These are phyloP conservation scores for Melieria picta DNA, from an alignment of 2,888 invertebrate species.

Conservation along the genomic window DNA sequence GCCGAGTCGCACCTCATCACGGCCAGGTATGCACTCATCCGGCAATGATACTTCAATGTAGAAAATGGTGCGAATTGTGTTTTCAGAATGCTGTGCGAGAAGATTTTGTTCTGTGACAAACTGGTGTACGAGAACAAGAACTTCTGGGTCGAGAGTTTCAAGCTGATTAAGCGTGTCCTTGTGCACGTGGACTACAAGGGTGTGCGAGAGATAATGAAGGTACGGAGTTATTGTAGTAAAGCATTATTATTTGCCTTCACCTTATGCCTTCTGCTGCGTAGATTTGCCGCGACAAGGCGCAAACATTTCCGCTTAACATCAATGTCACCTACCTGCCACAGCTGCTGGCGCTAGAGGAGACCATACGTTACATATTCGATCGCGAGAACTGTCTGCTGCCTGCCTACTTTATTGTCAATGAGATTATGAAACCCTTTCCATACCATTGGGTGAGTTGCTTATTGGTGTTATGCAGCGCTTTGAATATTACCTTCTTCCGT, in stretches of 20 bases:
- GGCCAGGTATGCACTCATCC: slow-evolving; percentile 71
- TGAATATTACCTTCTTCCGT: background rate
- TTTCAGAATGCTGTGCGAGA: slow-evolving; percentile 84
- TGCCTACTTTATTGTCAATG: slow-evolving; percentile 94
- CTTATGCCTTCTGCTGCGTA: slow-evolving; percentile 52
- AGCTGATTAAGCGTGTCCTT: slow-evolving; percentile 84
- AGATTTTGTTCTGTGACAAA: slow-evolving; percentile 84
- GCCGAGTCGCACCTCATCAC: slow-evolving; percentile 79
- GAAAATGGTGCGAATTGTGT: slow-evolving; percentile 1
- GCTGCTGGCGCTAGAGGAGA: slow-evolving; percentile 81
- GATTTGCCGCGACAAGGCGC: slow-evolving; percentile 89
- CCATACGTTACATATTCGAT: slow-evolving; percentile 90
- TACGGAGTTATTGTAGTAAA: slow-evolving; percentile 48
- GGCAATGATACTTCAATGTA: background rate
- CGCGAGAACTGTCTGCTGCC: slow-evolving; percentile 91
- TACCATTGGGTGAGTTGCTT: slow-evolving; percentile 82
- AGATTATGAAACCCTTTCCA: slow-evolving; percentile 80
- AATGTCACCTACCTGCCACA: slow-evolving; percentile 85
- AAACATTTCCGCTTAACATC: slow-evolving; percentile 80
- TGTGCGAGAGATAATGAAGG: slow-evolving; percentile 91
- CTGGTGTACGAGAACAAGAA: slow-evolving; percentile 82
- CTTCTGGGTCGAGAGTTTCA: slow-evolving; percentile 91
- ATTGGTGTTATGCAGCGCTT: background rate
- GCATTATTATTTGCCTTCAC: background rate
- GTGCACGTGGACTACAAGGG: slow-evolving; percentile 96